phyloP scores from a whole-genome alignment of 2,113 vertebrate genomes.

The Pholis gunnellus region DNA sequence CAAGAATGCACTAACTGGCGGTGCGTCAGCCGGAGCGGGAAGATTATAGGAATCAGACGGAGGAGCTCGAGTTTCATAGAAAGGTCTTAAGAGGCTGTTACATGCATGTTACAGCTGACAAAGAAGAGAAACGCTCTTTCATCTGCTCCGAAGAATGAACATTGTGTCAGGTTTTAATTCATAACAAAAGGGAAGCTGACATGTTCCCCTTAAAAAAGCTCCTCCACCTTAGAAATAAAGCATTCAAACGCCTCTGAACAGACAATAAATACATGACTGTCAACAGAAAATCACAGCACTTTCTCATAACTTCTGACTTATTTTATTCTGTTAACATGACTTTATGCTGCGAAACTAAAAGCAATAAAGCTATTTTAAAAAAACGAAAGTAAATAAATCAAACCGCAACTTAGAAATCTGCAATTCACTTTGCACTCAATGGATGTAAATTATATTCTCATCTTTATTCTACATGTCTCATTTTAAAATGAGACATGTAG shows the following conservation, averaged over 20 bases:
- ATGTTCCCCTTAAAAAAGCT: not conserved
- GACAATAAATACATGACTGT: not conserved
- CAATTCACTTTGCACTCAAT: too few relatives aligned
- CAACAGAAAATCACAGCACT: not conserved
- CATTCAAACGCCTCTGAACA: not conserved
- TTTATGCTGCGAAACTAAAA: not conserved
- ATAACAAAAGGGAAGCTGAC: not conserved
- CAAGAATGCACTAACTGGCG: not conserved
- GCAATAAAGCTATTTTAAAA: too few relatives aligned
- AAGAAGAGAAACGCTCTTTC: not conserved
- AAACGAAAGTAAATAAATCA: too few relatives aligned
- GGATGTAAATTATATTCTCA: not conserved
- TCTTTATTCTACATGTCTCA: too few relatives aligned
- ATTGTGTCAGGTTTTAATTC: not conserved
- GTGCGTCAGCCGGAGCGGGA: not conserved
- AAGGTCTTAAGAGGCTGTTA: conserved; percentile 9
- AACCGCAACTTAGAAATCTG: too few relatives aligned
- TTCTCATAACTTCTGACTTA: not conserved
- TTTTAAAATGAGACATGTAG: too few relatives aligned
- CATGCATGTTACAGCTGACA: not conserved
- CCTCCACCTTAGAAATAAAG: not conserved
- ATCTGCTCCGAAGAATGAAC: not conserved
- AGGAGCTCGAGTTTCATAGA: not conserved
- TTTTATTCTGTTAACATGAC: not conserved
- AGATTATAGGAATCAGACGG: conserved; percentile 24